Conservation (phyloP, 2,888 invertebrate species). For the Troglohyphantes excavatus region DNA sequence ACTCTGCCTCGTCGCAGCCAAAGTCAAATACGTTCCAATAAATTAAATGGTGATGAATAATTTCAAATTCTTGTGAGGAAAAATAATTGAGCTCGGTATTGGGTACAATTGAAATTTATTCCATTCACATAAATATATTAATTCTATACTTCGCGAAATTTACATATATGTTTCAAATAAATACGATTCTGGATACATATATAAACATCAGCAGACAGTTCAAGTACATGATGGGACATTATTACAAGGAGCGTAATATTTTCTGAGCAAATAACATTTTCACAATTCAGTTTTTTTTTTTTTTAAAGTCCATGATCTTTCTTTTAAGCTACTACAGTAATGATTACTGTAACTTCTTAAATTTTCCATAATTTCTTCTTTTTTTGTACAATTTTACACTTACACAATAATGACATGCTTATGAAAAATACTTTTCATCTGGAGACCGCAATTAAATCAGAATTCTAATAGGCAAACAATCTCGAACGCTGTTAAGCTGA, state of each 20-base stretch:
- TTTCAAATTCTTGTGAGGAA: no score
- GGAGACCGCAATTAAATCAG: not conserved
- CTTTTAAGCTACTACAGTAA: no score
- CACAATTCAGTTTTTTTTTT: not conserved
- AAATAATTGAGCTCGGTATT: no score
- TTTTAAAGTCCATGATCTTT: no score
- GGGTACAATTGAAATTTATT: not conserved
- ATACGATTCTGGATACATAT: not conserved
- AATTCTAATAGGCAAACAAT: no score
- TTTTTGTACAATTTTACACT: constrained; percentile 10
- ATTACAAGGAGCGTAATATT: not conserved
- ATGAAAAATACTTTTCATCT: not conserved
- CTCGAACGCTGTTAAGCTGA: no score
- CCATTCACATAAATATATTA: not conserved
- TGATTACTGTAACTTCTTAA: no score
- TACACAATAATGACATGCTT: not conserved
- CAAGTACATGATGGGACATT: not conserved
- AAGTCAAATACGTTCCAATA: no score
- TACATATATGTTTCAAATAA: not conserved
- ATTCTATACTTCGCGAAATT: not conserved
- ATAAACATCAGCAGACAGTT: not conserved
- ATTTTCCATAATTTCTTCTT: not conserved
- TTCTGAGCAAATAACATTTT: not conserved
- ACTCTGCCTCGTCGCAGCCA: no score
- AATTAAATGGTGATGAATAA: no score